Percentiles rank a stretch among this genome's conserved stretches.
Evolutionary conservation across 2,797 vertebrate genomes (phyloP).

Genomic region (Cryptoprocta ferox): DNA sequence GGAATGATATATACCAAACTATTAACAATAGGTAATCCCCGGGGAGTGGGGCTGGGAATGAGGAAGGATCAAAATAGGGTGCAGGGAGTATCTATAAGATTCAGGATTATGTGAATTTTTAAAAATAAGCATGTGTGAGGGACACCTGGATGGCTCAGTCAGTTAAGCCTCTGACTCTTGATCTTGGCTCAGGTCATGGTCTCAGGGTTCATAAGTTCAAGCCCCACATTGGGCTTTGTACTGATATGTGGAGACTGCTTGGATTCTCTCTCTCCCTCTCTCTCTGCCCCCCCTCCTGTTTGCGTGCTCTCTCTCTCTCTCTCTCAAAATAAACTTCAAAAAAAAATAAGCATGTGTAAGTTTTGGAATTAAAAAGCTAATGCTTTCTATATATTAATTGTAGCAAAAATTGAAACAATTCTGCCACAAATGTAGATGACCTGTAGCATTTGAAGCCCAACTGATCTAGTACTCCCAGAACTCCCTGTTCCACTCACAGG

Average conservation of each 20-base stretch:
- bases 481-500: neutral
- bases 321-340: no score
- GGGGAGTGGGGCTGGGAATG: neutral
- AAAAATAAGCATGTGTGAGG: neutral
- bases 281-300: no score
- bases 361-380: neutral
- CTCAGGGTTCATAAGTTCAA: no score
- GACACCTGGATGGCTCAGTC: no score
- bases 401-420: conserved; percentile 8
- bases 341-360: neutral
- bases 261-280: no score
- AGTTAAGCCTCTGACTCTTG: no score
- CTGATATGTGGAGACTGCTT: no score
- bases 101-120: neutral
- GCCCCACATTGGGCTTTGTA: no score
- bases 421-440: neutral
- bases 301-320: no score
- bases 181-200: no score
- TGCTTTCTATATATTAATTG: neutral
- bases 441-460: neutral
- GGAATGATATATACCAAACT: neutral
- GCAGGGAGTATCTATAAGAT: neutral
- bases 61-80: neutral
- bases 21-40: neutral
- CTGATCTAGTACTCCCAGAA: neutral